Evolutionary conservation across 1,140 invertebrate species (phyloP), one percentile per base, ranked within the genome.

Genomic region (Anastrepha obliqua): DNA sequence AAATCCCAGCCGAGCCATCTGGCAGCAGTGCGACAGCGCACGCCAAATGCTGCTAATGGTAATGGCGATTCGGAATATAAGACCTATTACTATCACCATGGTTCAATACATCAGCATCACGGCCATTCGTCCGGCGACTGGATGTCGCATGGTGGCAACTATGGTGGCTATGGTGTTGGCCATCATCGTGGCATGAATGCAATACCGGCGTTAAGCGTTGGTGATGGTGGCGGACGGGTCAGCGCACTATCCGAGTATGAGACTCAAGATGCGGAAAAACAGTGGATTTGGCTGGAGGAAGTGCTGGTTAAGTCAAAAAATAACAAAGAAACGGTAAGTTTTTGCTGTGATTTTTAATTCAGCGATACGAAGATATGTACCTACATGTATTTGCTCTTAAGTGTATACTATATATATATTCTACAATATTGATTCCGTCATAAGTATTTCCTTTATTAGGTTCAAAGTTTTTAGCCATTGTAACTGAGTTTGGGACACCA

Each of bases 271-370:
- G 95, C 96, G 0, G 93, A 95, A 42, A 95, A 95, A 55, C 97
- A 98, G 93, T 97, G 97, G 95, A 93, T 94, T 47, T 98, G 97
- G 97, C 94, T 98, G 9, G 95, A 97, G 87, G 93, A 94, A 15
- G 95, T 96, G 39, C 94, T 98, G 2, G 92, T 93, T 20, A 96
- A 96, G 88, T 96, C 97, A 8, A 94, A 95, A 70, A 94, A 93
- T 81, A 96, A 96, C 90, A 95, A 95, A 89, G 96, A 98, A 94
- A 97, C 96, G 94, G 97, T 98, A 92, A 95, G 95, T 94, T 58
- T 44, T 85, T 70, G 70, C 88, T 86, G 6, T 55, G 51, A 11
- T 11, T 55, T 55, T 55, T 55, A 55, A 55, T 8, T 29, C 51
- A 8, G 1, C 11, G 11, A 55, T 55, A 55, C 11, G 51, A 55